phyloP scores from a whole-genome alignment of 2,113 vertebrate genomes.

The Pao palembangensis region DNA sequence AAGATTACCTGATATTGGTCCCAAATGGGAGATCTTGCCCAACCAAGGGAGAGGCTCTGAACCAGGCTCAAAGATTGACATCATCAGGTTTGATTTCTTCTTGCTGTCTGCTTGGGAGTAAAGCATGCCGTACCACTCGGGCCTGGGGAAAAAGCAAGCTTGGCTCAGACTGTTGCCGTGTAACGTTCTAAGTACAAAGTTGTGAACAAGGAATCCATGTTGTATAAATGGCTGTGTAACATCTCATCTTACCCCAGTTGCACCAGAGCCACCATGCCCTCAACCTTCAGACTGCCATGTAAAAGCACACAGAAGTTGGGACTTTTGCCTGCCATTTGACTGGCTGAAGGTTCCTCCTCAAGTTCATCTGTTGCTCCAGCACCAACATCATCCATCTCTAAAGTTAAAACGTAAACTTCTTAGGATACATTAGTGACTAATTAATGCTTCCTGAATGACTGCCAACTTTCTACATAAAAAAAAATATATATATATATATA shows the following conservation, averaged over 20 bases:
- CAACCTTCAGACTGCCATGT: constrained; percentile 96
- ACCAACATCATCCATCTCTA: constrained; percentile 95
- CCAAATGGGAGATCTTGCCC: constrained; percentile 90
- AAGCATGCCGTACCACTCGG: constrained; percentile 96
- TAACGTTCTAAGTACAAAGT: not conserved
- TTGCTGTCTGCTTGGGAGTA: constrained; percentile 99
- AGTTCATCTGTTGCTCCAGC: constrained; percentile 88
- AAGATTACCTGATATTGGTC: constrained; percentile 91
- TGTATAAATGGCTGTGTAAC: not conserved
- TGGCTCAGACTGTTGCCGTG: not conserved
- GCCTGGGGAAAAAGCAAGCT: constrained; percentile 63
- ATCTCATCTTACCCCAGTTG: constrained; percentile 85
- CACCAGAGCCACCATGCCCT: constrained; percentile 98
- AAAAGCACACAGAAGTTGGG: constrained; percentile 97
- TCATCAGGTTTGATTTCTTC: constrained; percentile 99
- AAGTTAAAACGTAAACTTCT: not conserved
- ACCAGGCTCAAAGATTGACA: constrained; percentile 95
- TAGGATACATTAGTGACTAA: not conserved
- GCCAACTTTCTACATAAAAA: too few species aligned
- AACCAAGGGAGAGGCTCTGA: constrained; percentile 92
- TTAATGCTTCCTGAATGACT: not conserved
- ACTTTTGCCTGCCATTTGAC: constrained; percentile 95
- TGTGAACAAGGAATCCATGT: not conserved
- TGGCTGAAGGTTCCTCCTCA: constrained; percentile 93
- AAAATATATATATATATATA: too few species aligned